Evolutionary conservation across 2,888 invertebrate genomes (phyloP).

Genomic region (Pyrochroa serraticornis): DNA sequence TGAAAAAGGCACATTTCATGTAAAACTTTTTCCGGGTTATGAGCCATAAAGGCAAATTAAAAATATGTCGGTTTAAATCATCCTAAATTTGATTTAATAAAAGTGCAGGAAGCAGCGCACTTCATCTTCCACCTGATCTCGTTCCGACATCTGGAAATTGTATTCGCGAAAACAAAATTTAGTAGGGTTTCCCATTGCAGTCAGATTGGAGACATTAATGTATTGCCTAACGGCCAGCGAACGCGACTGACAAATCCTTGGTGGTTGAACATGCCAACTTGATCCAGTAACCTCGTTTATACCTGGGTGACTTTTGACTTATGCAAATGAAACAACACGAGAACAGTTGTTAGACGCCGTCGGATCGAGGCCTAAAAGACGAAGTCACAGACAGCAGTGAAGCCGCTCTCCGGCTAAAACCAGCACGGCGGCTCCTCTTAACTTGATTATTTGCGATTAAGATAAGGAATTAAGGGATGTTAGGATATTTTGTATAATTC

Average conservation of each 20-base stretch:
- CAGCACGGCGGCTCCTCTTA: no score
- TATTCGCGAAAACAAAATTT: constrained; percentile 7
- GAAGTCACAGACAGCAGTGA: no score
- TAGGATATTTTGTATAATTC: no score
- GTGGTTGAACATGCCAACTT: constrained; percentile 32
- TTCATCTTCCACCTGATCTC: constrained; percentile 12
- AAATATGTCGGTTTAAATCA: constrained; percentile 12
- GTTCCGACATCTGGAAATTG: constrained; percentile 9
- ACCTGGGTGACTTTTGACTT: constrained; percentile 33
- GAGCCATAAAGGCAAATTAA: constrained; percentile 6
- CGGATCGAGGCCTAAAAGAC: not conserved
- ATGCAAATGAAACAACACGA: constrained; percentile 17
- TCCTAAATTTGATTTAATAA: constrained; percentile 19
- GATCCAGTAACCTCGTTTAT: constrained; percentile 37
- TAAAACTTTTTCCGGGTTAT: not conserved
- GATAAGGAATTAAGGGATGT: no score
- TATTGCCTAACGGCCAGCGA: constrained; percentile 19
- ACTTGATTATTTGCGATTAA: no score
- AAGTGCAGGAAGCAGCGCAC: constrained; percentile 8
- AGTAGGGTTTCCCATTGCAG: constrained; percentile 2
- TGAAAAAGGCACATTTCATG: not conserved
- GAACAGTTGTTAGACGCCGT: constrained; percentile 3
- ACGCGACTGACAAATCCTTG: constrained; percentile 35
- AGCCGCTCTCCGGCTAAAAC: no score
- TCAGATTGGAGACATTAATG: constrained; percentile 13